phyloP scores from a whole-genome alignment of 2,113 vertebrate species.

The Ceyx margarethae region DNA sequence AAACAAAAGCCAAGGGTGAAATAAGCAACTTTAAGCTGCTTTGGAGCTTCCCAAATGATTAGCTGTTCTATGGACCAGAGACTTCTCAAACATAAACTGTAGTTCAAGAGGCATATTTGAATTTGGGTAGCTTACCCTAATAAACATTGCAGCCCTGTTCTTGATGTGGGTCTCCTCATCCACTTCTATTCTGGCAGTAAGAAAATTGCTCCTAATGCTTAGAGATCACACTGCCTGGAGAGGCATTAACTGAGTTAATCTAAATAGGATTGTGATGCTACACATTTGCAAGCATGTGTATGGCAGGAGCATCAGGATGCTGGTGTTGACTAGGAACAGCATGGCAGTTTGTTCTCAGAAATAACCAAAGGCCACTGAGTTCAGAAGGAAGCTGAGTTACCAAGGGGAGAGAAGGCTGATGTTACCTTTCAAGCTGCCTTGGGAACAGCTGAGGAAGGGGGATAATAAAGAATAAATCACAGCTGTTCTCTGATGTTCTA shows the following conservation, averaged over 20 bases:
- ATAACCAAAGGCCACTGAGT: neutral
- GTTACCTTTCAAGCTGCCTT: neutral
- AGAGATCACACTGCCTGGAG: neutral
- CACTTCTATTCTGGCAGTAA: neutral
- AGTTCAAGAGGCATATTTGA: neutral
- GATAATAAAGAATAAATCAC: neutral
- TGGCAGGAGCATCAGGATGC: neutral
- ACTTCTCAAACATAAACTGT: neutral
- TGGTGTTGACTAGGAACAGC: neutral
- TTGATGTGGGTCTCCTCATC: neutral
- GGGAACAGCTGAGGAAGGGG: neutral
- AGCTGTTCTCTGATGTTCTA: neutral
- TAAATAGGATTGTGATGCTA: neutral
- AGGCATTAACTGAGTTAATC: neutral
- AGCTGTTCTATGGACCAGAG: neutral
- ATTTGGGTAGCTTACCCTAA: neutral
- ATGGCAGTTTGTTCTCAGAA: neutral
- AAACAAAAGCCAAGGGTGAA: neutral
- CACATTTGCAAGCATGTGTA: neutral
- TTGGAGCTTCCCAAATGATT: neutral
- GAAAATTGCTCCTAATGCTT: neutral
- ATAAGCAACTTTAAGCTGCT: neutral
- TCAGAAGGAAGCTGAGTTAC: neutral
- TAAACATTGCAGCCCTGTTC: neutral
- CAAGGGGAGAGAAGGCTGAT: neutral